These are phyloP conservation scores for Telmatochromis brachygnathus DNA, from an alignment of 2,113 vertebrate genomes.

Conservation along the genomic window DNA sequence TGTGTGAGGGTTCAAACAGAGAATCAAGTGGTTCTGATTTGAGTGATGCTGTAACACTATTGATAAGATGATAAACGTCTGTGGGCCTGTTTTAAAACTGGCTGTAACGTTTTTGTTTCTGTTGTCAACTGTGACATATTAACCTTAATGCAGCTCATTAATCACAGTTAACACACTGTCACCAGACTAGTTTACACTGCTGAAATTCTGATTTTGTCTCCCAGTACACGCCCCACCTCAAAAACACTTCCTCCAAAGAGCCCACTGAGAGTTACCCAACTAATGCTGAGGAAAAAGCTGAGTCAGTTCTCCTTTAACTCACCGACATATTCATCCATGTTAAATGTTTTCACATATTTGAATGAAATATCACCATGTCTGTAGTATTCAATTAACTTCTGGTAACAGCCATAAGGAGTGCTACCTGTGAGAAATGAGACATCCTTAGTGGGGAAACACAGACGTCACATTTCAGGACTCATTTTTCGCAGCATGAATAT, in stretches of 20 bases:
- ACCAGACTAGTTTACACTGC: not conserved
- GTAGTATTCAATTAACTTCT: slow-evolving; percentile 86
- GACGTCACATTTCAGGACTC: not conserved
- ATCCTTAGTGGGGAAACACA: not conserved
- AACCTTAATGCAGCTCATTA: not conserved
- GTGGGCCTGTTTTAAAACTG: not conserved
- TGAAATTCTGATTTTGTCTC: not conserved
- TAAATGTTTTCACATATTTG: slow-evolving; percentile 94
- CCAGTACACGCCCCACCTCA: not conserved
- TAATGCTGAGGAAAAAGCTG: not conserved
- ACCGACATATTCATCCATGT: slow-evolving; percentile 99
- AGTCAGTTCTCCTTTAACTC: slow-evolving; percentile 42
- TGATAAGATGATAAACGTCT: not conserved
- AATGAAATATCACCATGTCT: slow-evolving; percentile 88
- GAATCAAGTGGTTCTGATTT: not conserved
- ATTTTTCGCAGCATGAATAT: not conserved
- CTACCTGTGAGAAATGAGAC: slow-evolving; percentile 69
- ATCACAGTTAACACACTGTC: not conserved
- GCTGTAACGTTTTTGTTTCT: not conserved
- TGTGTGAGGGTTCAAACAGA: not conserved
- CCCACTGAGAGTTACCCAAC: not conserved
- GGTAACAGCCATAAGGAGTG: slow-evolving; percentile 87
- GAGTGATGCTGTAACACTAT: not conserved
- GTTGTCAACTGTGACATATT: not conserved
- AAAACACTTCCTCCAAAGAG: not conserved